phyloP scores from a whole-genome alignment of 1,140 invertebrate genomes.

The Drosophila parabipectinata region DNA sequence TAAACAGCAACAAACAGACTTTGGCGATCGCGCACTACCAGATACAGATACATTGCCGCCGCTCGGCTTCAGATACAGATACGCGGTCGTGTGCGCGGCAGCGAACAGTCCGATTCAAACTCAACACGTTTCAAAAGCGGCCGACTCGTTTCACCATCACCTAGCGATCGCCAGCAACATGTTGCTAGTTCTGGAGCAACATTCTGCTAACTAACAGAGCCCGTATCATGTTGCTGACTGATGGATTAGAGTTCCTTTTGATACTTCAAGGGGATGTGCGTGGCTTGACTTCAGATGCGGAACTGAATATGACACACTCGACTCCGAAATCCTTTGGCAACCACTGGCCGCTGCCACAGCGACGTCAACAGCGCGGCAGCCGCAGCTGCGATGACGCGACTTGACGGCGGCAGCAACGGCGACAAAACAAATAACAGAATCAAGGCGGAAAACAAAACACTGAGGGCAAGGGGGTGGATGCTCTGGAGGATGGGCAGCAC shows the following conservation, averaged over 20 bases:
- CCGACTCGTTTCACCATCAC: background rate
- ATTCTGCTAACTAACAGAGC: background rate
- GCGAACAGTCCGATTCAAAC: background rate
- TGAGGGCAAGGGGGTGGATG: conserved; percentile 11
- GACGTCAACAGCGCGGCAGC: conserved; percentile 28
- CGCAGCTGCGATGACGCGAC: conserved; percentile 33
- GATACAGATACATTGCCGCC: conserved; percentile 21
- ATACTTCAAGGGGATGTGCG: conserved; percentile 25
- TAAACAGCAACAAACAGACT: conserved; percentile 56
- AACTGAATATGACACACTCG: conserved; percentile 74
- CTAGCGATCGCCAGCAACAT: conserved; percentile 20
- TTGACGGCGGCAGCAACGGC: conserved; percentile 48
- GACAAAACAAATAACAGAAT: conserved; percentile 80
- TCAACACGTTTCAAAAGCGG: background rate
- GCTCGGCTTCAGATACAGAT: background rate
- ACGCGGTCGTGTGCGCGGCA: background rate
- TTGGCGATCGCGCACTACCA: conserved; percentile 36
- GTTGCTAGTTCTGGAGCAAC: conserved; percentile 6
- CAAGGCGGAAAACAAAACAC: conserved; percentile 54
- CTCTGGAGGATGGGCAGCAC: conserved; percentile 23
- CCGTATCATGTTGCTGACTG: conserved; percentile 38
- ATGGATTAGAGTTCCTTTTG: conserved; percentile 1
- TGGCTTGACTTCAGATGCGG: conserved; percentile 61
- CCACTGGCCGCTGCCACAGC: conserved; percentile 22
- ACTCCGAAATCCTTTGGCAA: conserved; percentile 67